Evolutionary conservation across 2,113 vertebrate genomes (phyloP).

Genomic region (Pyxicephalus adspersus): DNA sequence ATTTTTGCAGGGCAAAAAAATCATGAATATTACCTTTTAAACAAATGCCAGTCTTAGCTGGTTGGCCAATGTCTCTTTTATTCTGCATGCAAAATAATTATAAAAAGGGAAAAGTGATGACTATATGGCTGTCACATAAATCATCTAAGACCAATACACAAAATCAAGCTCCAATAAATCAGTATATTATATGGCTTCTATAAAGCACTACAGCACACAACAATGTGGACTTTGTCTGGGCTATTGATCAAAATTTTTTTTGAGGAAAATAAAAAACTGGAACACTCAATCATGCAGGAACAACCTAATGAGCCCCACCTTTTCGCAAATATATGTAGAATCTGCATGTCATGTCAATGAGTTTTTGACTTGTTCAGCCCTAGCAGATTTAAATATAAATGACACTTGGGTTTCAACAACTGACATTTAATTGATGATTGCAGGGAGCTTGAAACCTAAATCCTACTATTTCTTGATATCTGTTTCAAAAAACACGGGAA

Average conservation of each 20-base stretch:
- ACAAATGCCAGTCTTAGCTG: neutral
- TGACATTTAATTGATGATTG: too few species aligned
- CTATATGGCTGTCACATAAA: constrained; percentile 33
- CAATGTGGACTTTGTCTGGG: neutral
- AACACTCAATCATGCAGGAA: too few species aligned
- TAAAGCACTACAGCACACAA: constrained; percentile 15
- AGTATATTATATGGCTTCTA: constrained; percentile 37
- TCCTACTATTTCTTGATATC: too few species aligned
- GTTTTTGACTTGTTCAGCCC: too few species aligned
- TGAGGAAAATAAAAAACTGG: too few species aligned
- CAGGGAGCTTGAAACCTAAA: too few species aligned
- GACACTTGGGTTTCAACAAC: too few species aligned
- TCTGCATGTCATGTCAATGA: too few species aligned
- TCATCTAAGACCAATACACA: neutral
- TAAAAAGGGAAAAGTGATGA: neutral
- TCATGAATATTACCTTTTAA: neutral
- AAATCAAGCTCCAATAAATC: constrained; percentile 15
- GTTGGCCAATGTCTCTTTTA: neutral
- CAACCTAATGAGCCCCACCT: too few species aligned
- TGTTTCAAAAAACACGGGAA: too few species aligned
- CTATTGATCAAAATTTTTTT: neutral
- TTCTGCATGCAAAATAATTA: neutral
- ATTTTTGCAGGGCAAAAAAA: neutral
- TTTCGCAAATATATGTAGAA: too few species aligned
- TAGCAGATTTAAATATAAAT: too few species aligned